These are phyloP conservation scores for Australoheros facetus DNA, from an alignment of 2,797 vertebrate species.

Conservation along the genomic window DNA sequence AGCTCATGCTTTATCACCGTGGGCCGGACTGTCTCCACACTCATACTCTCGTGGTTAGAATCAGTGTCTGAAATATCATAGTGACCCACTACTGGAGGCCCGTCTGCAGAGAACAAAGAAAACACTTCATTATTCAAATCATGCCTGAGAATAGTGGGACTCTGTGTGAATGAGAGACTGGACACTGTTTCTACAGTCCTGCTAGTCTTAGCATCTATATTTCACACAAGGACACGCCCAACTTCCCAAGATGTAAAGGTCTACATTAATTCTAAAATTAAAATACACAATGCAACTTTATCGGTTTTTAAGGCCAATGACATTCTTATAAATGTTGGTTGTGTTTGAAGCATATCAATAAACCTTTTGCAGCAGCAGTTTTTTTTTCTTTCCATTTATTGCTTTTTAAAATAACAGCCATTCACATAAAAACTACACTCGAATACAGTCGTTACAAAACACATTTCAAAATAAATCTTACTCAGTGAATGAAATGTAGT, in stretches of 20 bases:
- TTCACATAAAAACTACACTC: slow-evolving; percentile 78
- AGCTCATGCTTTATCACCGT: slow-evolving; percentile 93
- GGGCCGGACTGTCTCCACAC: slow-evolving; percentile 89
- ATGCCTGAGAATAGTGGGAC: slow-evolving; percentile 42
- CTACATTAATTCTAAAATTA: not conserved
- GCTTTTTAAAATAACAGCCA: slow-evolving; percentile 79
- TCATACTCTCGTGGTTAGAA: slow-evolving; percentile 94
- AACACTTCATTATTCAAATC: slow-evolving; percentile 81
- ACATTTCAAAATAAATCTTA: slow-evolving; percentile 61
- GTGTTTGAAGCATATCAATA: slow-evolving; percentile 38
- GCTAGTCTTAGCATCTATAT: slow-evolving; percentile 7
- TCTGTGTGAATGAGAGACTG: slow-evolving; percentile 29
- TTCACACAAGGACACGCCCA: not conserved
- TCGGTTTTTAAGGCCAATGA: not conserved
- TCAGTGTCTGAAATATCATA: slow-evolving; percentile 98
- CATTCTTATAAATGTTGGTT: not conserved
- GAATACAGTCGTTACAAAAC: slow-evolving; percentile 75
- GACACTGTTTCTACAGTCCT: slow-evolving; percentile 14
- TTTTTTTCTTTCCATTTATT: slow-evolving; percentile 71
- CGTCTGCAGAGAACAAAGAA: slow-evolving; percentile 90
- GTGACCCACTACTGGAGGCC: slow-evolving; percentile 93
- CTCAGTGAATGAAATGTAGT: slow-evolving; percentile 51
- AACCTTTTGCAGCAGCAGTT: slow-evolving; percentile 9
- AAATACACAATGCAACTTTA: not conserved
- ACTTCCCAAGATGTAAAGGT: not conserved